Base-by-base conservation (phyloP, 2,888 invertebrate species). In the Metellina segmentata region DNA sequence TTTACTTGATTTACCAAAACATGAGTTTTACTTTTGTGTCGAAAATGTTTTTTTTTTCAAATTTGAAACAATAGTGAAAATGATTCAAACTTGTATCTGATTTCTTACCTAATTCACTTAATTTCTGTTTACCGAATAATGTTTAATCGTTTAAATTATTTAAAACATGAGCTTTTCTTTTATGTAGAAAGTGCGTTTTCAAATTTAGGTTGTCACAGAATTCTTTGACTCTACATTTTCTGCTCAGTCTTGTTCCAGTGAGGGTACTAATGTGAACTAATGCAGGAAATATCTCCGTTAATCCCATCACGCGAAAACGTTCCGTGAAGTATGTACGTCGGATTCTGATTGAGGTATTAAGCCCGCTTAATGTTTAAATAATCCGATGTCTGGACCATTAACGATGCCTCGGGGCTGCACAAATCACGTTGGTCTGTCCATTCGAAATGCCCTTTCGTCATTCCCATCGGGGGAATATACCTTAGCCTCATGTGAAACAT, bases 291-390 rank as follows among this genome's bases (percentile, higher is more conserved):
- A 16, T 61, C 61, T 16, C 61, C 16, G 11, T 16, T 61, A 61
- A 61, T 61, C 61, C 61, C 9, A 61, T 16, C 61, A 61, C 61
- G 16, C 61, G 61, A 61, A 61, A 16, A 61, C 61, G 34, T 34
- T 34, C 61, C 61, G 61, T 16, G 11, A 61, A 61, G 61, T 61
- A 61, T 16, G 61, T 16, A 61, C 9, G 16, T 61, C 61, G 61
- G 61, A 61, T 61, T 61, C 61, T 61, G 61, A 61, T 61, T 61
- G 61, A 61, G 61, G 61, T 61, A 61, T 61, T 61, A 81, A 72
- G 72, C 52, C 78, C 87, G 72, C 87, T 81, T 81, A 81, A 72
- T 74, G 53, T 81, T 88, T 72, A 88, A 79, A 81, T 88, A 74
- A 85, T 75, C 85, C 85, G 74, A 11, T 20, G 74, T 19, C 0